Conservation (phyloP, 2,113 vertebrate genomes). For the Microcebus lehilahytsara region DNA sequence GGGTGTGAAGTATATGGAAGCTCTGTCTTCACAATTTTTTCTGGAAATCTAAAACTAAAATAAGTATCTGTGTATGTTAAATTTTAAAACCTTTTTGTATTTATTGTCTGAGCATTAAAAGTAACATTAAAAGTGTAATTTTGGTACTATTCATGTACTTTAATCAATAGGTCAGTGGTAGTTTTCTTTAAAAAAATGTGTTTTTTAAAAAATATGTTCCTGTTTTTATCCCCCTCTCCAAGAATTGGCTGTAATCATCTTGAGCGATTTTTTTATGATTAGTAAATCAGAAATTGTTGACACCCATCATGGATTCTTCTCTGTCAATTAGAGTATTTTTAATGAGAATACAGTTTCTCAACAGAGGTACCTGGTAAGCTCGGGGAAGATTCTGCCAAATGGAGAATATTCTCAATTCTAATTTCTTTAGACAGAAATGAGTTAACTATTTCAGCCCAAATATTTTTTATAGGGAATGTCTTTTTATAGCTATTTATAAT, state of each 20-base stretch:
- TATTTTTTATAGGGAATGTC: not conserved
- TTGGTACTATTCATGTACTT: not conserved
- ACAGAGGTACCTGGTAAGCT: not conserved
- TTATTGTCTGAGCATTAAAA: not conserved
- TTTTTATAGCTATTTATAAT: not conserved
- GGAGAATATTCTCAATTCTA: not conserved
- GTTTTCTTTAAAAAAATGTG: not conserved
- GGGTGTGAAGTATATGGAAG: not conserved
- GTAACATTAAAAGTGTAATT: not conserved
- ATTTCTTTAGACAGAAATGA: not conserved
- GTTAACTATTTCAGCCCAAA: not conserved
- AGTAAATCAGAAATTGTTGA: not conserved
- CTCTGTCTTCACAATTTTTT: not conserved
- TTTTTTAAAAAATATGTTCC: not conserved
- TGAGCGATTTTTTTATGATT: not conserved
- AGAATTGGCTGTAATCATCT: not conserved
- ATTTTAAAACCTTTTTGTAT: not conserved
- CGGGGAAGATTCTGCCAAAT: not conserved
- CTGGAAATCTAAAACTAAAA: slow-evolving; percentile 3
- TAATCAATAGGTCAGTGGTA: not conserved
- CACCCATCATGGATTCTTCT: not conserved
- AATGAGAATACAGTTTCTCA: not conserved
- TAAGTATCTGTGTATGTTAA: not conserved
- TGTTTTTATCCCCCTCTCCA: not conserved
- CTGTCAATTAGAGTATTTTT: not conserved